Base-by-base conservation (phyloP, 2,888 invertebrate genomes). In the Onchidella celtica region DNA sequence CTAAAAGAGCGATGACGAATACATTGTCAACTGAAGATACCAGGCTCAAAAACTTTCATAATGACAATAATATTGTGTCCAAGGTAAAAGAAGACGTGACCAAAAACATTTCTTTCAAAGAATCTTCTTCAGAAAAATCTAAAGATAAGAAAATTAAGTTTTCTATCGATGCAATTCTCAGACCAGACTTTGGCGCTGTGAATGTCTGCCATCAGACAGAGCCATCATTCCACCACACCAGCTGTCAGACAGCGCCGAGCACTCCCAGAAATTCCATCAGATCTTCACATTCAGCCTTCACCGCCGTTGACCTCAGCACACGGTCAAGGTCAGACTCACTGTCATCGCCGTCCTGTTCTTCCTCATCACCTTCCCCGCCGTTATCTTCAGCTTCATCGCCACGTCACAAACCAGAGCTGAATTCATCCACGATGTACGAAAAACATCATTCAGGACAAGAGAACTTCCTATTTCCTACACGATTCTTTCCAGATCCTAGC, bases 121-220 rank as follows among this genome's bases (percentile, higher is more conserved):
- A 36, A 9, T 17, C 36, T 27, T 3, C 17, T 14, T 57, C 27
- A 9, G 38, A 36, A 34, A 68, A 68, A 11, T 27, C 24, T n/a
- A 34, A 34, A 4, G 65, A 65, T n/a, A 79, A 69, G 40, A 80
- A 75, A 79, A 91, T 90, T 34, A 90, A 90, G 80, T 92, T 92
- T 84, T 89, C 88, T 40, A 91, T 92, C 61, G 87, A 88, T 27
- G 91, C 90, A 74, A 92, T 92, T 84, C 83, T 92, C 21, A 87
- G 90, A 81, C 90, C 91, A 6, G 88, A 88, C n/a, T 92, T 91
- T 68, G 91, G 91, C 27, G 77, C 32, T 47, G 61, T 17, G 17
- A 24, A 27, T 17, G 14, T n/a, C 0, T 21, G 47, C 21, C 29
- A 1, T 21, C 36, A 61, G n/a, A 24, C 27, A 0, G 4, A 57